Conservation (phyloP, 2,797 vertebrate species). For the Labeo calbasu region DNA sequence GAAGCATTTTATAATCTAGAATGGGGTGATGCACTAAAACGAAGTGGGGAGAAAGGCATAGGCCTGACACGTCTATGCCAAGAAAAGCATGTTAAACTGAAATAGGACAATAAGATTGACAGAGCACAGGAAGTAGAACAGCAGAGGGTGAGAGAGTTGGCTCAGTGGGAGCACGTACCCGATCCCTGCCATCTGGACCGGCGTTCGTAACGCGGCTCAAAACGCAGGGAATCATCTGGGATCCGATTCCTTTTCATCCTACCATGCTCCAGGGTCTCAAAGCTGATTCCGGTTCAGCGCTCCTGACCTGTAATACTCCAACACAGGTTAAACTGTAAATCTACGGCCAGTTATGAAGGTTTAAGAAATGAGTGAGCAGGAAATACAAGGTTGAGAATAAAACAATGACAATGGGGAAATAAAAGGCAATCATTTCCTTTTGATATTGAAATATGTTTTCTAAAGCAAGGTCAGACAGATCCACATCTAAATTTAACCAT, state of each 20-base stretch:
- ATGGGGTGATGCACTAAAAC: conserved; percentile 41
- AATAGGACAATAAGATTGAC: conserved; percentile 70
- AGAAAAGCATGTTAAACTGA: conserved; percentile 78
- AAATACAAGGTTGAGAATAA: conserved; percentile 30
- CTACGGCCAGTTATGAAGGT: not conserved
- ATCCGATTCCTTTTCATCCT: conserved; percentile 26
- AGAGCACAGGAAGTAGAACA: conserved; percentile 36
- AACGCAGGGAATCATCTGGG: conserved; percentile 21
- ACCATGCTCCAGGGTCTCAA: not conserved
- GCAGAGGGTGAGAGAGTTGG: conserved; percentile 39
- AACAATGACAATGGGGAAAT: not conserved
- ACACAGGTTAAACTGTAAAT: conserved; percentile 18
- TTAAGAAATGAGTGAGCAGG: not conserved
- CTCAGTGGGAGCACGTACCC: conserved; percentile 23
- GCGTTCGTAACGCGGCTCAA: not conserved
- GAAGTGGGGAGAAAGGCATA: conserved; percentile 38
- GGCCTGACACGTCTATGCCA: conserved; percentile 60
- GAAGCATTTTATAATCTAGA: conserved; percentile 57
- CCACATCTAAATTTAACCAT: not conserved
- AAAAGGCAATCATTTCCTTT: not conserved
- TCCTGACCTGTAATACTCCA: conserved; percentile 28
- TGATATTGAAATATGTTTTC: not conserved
- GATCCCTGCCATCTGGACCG: conserved; percentile 24
- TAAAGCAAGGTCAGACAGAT: too few relatives aligned
- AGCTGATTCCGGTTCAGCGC: not conserved